Evolutionary conservation across 2,888 invertebrate genomes (phyloP), one percentile per base, ranked within the genome.

Genomic region (Phalera bucephala): DNA sequence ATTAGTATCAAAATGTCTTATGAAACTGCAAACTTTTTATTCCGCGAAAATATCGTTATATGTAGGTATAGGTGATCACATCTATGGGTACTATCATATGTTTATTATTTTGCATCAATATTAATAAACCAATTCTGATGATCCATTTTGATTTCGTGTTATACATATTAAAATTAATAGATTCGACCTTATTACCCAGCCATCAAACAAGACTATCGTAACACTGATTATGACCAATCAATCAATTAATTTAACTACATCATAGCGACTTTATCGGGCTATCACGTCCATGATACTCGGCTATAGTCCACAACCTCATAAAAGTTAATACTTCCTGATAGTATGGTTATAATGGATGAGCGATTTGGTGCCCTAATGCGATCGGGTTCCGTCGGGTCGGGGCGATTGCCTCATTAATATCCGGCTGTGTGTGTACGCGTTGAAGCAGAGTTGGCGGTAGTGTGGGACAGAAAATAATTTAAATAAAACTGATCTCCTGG

Each of bases 381-480:
- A 65, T 68, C 66, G 63, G 64, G 64, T 68, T 69, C 66, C 70
- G 64, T 43, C 45, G 58, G 58, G 51, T 59, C 55, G 61, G 46
- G 51, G 65, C 67, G 72, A 78, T 79, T 75, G 74, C 69, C 78
- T 80, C 80, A 80, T 83, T 80, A 82, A 80, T 81, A 78, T 76
- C 79, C 76, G 72, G 69, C 55, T 64, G 61, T 67, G 70, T 73
- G 66, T 76, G 63, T 67, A 63, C 60, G 56, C 55, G 54, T 40
- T 30, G 32, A 23, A 38, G 45, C 50, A 52, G 55, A 59, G 55
- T 64, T 51, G 50, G 42, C 32, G 4, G 7, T 29, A 19, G 19
- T 10, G 29, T 19, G 7, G 29, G 15, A 19, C 2, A 17, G 17
- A n/a, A n/a, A n/a, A n/a, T n/a, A n/a, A n/a, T n/a, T n/a, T n/a